phyloP scores from a whole-genome alignment of 2,113 vertebrate genomes.

The Podocnemis expansa region DNA sequence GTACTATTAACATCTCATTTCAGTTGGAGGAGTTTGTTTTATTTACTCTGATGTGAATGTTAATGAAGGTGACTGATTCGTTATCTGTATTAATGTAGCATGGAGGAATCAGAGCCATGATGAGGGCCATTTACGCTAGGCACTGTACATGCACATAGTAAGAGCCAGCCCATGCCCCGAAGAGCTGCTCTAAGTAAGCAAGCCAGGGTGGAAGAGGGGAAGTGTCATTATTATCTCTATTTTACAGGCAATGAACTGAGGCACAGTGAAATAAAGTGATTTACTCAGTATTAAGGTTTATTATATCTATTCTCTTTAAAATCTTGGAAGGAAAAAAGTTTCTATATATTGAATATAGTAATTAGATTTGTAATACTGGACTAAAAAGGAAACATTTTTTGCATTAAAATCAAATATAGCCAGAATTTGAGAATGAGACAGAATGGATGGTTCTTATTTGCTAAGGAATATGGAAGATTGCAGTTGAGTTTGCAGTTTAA shows the following conservation, averaged over 20 bases:
- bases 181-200: too few relatives aligned
- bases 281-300: not conserved
- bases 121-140: too few relatives aligned
- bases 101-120: too few relatives aligned
- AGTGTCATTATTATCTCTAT: not conserved
- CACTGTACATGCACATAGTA: too few relatives aligned
- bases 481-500: not conserved
- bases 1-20: not conserved
- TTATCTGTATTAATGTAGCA: too few relatives aligned
- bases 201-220: not conserved
- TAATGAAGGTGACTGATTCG: too few relatives aligned
- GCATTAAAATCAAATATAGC: too few relatives aligned
- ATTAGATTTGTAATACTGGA: not conserved
- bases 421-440: not conserved
- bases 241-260: not conserved
- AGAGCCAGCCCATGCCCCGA: too few relatives aligned
- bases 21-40: not conserved
- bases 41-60: not conserved
- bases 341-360: not conserved
- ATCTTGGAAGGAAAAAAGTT: not conserved
- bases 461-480: not conserved
- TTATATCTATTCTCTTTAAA: not conserved
- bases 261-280: not conserved
- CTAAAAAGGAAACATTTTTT: too few relatives aligned
- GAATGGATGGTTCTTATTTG: not conserved